Evolutionary conservation across 2,797 vertebrate genomes (phyloP), one percentile per base, ranked within the genome.

Genomic region (Synaphobranchus kaupii): DNA sequence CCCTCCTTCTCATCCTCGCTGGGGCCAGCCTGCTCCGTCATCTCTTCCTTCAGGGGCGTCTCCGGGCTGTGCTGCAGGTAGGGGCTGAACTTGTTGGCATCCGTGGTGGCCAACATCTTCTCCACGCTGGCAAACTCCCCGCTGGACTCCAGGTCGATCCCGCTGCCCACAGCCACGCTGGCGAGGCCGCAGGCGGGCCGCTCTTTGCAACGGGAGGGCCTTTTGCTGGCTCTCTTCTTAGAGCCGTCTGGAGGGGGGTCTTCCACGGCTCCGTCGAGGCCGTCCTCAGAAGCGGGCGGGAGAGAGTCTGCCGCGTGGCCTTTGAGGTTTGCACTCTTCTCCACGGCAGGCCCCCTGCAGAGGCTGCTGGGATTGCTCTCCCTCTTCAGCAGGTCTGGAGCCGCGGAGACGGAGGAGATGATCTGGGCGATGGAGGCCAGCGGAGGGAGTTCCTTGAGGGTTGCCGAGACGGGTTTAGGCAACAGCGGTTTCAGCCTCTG

Each of bases 381-480:
- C 0, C 96, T 95, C 93, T 97, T 98, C 90, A 99, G 95, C 90
- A 99, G 94, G 89, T 97, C 95, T 0, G 97, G 96, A 66, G 97
- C 97, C 0, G 96, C 97, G 1, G 98, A 99, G 85, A 99, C 98
- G 0, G 98, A 99, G 13, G 97, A 97, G 95, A 99, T 99, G 90
- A 99, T 99, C 95, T 99, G 98, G 86, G 98, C 98, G 31, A 99
- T 99, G 91, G 98, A 99, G 86, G 98, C 98, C 92, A 99, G 92
- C 0, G 98, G 98, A 0, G 98, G 97, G 84, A 98, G 95, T 90
- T 99, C 98, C 86, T 97, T 97, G 89, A 90, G 48, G 22, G 92
- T 10, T 0, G 91, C 22, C 2, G 89, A 8, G 82, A 88, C 2
- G 0, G 95, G 95, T 83, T 98, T 98, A 93, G 98, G 98, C 92